phyloP scores from a whole-genome alignment of 2,797 vertebrate genomes.

The Tiaroga cobitis region DNA sequence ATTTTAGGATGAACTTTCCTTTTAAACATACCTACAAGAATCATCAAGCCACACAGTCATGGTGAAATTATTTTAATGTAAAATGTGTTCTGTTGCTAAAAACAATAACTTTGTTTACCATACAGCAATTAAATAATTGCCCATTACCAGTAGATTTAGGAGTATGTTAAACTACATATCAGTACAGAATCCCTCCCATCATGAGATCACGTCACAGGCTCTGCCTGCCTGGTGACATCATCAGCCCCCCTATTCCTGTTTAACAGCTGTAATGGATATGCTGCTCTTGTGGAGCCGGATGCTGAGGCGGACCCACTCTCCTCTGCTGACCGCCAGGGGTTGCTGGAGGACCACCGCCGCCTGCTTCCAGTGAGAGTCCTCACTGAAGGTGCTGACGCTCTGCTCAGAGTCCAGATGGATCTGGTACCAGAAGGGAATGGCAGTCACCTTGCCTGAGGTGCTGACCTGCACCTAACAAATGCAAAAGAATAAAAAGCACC shows the following conservation, averaged over 20 bases:
- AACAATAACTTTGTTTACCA: not conserved
- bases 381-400: slow-evolving; percentile 84
- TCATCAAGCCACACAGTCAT: not conserved
- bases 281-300: slow-evolving; percentile 92
- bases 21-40: not conserved
- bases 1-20: not conserved
- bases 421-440: slow-evolving; percentile 97
- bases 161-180: not conserved
- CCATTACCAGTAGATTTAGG: not conserved
- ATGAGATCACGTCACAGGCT: not conserved
- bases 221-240: not conserved
- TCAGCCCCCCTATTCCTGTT: not conserved
- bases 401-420: slow-evolving; percentile 86
- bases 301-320: slow-evolving; percentile 83
- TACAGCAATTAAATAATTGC: slow-evolving; percentile 11
- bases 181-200: not conserved
- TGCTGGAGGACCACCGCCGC: slow-evolving; percentile 89
- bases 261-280: slow-evolving; percentile 84
- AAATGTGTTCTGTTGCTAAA: slow-evolving; percentile 25
- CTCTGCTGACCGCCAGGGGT: slow-evolving; percentile 81
- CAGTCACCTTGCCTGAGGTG: slow-evolving; percentile 85
- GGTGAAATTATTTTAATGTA: slow-evolving; percentile 33
- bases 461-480: slow-evolving; percentile 80
- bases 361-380: slow-evolving; percentile 95
- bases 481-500: not conserved